phyloP scores from a whole-genome alignment of 1,140 invertebrate genomes.

The Solen grandis region DNA sequence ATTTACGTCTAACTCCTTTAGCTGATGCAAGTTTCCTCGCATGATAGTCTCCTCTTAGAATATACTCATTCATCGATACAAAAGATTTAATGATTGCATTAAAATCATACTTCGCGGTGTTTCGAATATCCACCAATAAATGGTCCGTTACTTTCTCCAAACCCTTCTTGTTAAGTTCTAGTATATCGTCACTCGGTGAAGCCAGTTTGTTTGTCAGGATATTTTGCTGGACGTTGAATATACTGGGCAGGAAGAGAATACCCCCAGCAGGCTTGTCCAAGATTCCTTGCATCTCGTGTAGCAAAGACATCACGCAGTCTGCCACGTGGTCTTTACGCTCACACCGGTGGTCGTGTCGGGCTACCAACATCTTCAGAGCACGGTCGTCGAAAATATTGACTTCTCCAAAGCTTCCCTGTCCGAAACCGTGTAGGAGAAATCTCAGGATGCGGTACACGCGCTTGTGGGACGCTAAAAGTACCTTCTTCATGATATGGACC shows the following conservation, averaged over 20 bases:
- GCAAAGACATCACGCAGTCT: slow-evolving; percentile 39
- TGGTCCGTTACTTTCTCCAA: slow-evolving; percentile 41
- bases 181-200: not conserved
- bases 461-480: not conserved
- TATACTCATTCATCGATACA: slow-evolving; percentile 29
- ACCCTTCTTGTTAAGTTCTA: slow-evolving; percentile 16
- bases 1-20: not conserved
- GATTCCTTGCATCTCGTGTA: slow-evolving; percentile 36
- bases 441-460: slow-evolving; percentile 18
- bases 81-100: not conserved
- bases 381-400: slow-evolving; percentile 32
- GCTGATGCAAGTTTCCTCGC: not conserved
- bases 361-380: slow-evolving; percentile 24
- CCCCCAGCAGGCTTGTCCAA: not conserved
- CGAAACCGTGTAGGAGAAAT: slow-evolving; percentile 36
- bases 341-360: slow-evolving; percentile 20
- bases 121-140: slow-evolving; percentile 28
- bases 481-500: not conserved
- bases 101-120: slow-evolving; percentile 40
- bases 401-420: slow-evolving; percentile 6
- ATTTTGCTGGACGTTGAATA: slow-evolving; percentile 25
- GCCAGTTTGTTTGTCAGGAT: slow-evolving; percentile 2
- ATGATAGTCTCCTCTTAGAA: slow-evolving; percentile 25
- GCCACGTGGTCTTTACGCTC: slow-evolving; percentile 14
- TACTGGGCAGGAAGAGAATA: slow-evolving; percentile 23